These are phyloP conservation scores for Myotis lucifugus DNA, from an alignment of 2,113 vertebrate species.

Conservation along the genomic window DNA sequence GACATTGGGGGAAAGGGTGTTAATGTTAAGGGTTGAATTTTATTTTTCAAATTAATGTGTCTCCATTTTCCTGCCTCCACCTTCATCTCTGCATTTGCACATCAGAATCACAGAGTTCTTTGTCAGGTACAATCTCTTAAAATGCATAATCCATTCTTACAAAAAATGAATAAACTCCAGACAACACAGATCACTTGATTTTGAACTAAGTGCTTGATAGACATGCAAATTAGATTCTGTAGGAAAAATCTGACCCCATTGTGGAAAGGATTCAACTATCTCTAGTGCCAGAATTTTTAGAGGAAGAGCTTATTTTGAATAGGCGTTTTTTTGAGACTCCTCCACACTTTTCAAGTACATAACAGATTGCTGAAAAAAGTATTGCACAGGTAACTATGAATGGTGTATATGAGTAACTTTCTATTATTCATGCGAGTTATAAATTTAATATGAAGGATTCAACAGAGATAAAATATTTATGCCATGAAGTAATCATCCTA, in stretches of 20 bases:
- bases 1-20: background rate
- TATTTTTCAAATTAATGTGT: constrained; percentile 40
- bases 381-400: constrained; percentile 72
- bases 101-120: constrained; percentile 49
- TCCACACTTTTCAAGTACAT: constrained; percentile 62
- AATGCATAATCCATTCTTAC: constrained; percentile 75
- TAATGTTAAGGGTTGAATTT: background rate
- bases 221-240: constrained; percentile 61
- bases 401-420: constrained; percentile 73
- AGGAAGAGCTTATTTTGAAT: constrained; percentile 59
- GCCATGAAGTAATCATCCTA: constrained; percentile 73
- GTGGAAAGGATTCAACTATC: constrained; percentile 54
- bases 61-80: background rate
- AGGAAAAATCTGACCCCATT: constrained; percentile 53
- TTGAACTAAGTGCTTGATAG: constrained; percentile 65
- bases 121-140: constrained; percentile 21
- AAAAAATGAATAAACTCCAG: constrained; percentile 65
- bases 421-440: constrained; percentile 82
- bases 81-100: background rate
- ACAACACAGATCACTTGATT: constrained; percentile 65
- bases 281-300: constrained; percentile 65
- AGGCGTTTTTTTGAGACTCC: constrained; percentile 67
- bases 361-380: constrained; percentile 49
- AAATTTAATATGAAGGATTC: constrained; percentile 84
- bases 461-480: constrained; percentile 84